phyloP scores from a whole-genome alignment of 2,113 vertebrate genomes.

The Odobenus rosmarus region DNA sequence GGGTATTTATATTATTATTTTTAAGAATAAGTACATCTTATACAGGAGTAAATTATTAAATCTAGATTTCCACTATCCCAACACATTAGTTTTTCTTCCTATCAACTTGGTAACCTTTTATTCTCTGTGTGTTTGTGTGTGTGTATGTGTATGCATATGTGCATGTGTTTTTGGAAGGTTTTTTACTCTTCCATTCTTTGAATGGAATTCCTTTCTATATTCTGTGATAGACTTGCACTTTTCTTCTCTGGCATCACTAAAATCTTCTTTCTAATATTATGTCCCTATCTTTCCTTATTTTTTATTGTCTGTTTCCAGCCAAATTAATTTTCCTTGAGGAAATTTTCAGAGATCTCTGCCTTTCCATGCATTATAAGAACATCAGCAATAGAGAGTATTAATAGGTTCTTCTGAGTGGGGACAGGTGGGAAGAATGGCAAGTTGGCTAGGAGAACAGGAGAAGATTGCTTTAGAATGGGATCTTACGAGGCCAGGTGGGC shows the following conservation, averaged over 20 bases:
- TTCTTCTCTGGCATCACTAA: neutral
- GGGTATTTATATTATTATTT: neutral
- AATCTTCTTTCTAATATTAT: neutral
- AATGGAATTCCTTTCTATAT: neutral
- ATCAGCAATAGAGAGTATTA: neutral
- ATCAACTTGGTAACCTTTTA: neutral
- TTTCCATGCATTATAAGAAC: neutral
- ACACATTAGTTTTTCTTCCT: neutral
- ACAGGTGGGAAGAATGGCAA: neutral
- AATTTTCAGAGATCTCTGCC: neutral
- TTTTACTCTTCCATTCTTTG: neutral
- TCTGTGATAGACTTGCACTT: neutral
- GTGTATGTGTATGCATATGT: neutral
- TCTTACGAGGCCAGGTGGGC: neutral
- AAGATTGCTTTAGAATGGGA: neutral
- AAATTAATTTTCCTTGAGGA: conserved; percentile 46
- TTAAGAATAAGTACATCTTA: neutral
- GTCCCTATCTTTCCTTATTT: neutral
- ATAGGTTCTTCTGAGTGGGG: neutral
- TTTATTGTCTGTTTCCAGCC: neutral
- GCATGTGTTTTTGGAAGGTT: neutral
- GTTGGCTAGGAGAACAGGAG: neutral
- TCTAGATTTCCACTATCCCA: neutral
- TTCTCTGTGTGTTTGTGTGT: too few relatives aligned
- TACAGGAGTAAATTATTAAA: neutral